These are phyloP conservation scores for Shargacucullia verbasci DNA, from an alignment of 2,888 invertebrate genomes.

Conservation along the genomic window DNA sequence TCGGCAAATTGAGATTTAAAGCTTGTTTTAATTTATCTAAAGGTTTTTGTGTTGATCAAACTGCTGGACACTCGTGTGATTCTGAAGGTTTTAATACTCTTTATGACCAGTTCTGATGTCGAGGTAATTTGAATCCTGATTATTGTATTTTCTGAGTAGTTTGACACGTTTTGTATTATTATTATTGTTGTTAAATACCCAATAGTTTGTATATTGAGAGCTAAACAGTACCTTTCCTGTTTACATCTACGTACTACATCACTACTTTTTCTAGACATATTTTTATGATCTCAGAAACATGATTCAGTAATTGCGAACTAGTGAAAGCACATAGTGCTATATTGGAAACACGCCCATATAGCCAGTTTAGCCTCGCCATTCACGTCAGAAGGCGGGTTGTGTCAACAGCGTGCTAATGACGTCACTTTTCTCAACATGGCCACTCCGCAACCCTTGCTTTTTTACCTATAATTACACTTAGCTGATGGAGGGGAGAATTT, in stretches of 20 bases:
- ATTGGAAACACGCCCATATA: constrained; percentile 75
- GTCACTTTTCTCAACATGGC: constrained; percentile 84
- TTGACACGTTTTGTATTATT: neutral
- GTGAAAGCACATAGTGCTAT: constrained; percentile 53
- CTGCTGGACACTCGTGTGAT: constrained; percentile 49
- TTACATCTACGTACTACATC: too few species aligned
- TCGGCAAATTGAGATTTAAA: constrained; percentile 77
- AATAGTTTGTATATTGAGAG: too few species aligned
- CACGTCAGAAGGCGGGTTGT: constrained; percentile 81
- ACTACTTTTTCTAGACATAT: neutral
- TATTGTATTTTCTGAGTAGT: neutral
- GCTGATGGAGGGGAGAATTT: constrained; percentile 60
- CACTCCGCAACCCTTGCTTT: constrained; percentile 79
- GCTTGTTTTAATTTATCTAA: constrained; percentile 61
- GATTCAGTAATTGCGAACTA: constrained; percentile 38
- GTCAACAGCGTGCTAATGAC: constrained; percentile 85
- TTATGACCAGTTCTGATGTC: constrained; percentile 1
- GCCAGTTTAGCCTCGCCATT: constrained; percentile 72
- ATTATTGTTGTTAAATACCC: too few species aligned
- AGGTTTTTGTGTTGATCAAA: constrained; percentile 40
- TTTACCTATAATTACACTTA: constrained; percentile 76
- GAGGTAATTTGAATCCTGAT: constrained; percentile 26
- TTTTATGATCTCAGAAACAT: constrained; percentile 11
- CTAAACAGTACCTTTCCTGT: too few species aligned
- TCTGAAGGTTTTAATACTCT: constrained; percentile 25